Conservation (phyloP, 2,888 invertebrate species). For the Lasioglossum malachurum region DNA sequence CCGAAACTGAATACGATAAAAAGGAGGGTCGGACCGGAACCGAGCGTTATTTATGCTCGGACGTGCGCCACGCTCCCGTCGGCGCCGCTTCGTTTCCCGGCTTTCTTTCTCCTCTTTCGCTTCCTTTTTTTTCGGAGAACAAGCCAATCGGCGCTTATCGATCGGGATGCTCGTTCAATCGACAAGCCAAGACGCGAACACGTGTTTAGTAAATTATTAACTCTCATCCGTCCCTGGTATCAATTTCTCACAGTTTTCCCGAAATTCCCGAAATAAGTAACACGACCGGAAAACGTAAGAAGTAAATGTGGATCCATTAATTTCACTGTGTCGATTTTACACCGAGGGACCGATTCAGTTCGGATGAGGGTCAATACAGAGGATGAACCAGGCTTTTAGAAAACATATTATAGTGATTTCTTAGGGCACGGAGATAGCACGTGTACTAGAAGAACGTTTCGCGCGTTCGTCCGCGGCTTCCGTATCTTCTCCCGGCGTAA, state of each 20-base stretch:
- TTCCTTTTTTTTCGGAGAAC: neutral
- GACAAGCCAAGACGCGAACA: neutral
- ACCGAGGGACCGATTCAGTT: too few relatives aligned
- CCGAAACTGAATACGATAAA: constrained; percentile 44
- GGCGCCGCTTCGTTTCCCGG: neutral
- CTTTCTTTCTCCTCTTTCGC: neutral
- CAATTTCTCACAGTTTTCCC: too few relatives aligned
- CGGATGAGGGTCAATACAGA: too few relatives aligned
- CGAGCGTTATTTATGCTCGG: constrained; percentile 38
- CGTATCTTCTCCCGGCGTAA: constrained; percentile 24
- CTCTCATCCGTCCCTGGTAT: too few relatives aligned
- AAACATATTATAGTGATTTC: neutral
- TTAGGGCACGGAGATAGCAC: neutral
- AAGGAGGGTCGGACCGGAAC: constrained; percentile 35
- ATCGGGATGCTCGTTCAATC: constrained; percentile 38
- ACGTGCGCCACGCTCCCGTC: constrained; percentile 1
- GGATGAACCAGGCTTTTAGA: neutral
- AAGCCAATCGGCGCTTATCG: constrained; percentile 33
- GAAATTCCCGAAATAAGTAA: too few relatives aligned
- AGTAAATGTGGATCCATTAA: too few relatives aligned
- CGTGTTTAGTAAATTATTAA: constrained; percentile 28
- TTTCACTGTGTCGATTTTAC: too few relatives aligned
- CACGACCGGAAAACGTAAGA: too few relatives aligned
- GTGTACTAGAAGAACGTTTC: neutral
- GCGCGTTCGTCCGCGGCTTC: constrained; percentile 7